These are phyloP conservation scores for Diadophis punctatus DNA, from an alignment of 2,113 vertebrate genomes.

Conservation along the genomic window DNA sequence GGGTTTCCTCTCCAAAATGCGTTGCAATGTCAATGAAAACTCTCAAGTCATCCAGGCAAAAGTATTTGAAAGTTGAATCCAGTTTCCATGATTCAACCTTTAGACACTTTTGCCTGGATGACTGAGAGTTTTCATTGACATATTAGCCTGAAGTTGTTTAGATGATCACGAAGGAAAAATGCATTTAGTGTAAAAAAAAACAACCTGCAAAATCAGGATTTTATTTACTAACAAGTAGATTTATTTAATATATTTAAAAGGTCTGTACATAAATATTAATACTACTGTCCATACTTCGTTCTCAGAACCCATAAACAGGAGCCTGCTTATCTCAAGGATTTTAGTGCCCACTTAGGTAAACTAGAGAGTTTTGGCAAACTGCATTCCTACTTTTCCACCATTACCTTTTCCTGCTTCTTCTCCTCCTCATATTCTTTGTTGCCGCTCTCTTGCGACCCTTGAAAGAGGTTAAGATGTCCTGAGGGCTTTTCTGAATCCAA, in stretches of 20 bases:
- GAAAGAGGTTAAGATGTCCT: constrained; percentile 78
- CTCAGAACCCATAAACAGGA: neutral
- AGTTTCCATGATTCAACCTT: neutral
- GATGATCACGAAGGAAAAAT: no score
- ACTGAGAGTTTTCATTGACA: neutral
- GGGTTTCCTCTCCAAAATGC: neutral
- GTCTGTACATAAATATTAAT: neutral
- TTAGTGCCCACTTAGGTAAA: neutral
- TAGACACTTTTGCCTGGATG: neutral
- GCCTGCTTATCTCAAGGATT: neutral
- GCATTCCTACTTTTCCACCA: neutral
- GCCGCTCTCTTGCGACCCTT: constrained; percentile 73
- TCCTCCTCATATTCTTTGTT: constrained; percentile 84
- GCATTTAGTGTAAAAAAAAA: neutral
- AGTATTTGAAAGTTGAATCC: neutral
- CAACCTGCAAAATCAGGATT: neutral
- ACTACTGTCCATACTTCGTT: neutral
- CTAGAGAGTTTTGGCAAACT: neutral
- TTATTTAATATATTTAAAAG: neutral
- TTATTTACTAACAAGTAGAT: neutral
- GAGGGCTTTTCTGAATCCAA: neutral
- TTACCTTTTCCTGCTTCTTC: constrained; percentile 81
- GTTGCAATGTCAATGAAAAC: neutral
- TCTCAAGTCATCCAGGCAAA: neutral
- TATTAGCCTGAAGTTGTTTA: neutral